These are phyloP conservation scores for Champsocephalus gunnari DNA, from an alignment of 2,797 vertebrate genomes.

Conservation along the genomic window DNA sequence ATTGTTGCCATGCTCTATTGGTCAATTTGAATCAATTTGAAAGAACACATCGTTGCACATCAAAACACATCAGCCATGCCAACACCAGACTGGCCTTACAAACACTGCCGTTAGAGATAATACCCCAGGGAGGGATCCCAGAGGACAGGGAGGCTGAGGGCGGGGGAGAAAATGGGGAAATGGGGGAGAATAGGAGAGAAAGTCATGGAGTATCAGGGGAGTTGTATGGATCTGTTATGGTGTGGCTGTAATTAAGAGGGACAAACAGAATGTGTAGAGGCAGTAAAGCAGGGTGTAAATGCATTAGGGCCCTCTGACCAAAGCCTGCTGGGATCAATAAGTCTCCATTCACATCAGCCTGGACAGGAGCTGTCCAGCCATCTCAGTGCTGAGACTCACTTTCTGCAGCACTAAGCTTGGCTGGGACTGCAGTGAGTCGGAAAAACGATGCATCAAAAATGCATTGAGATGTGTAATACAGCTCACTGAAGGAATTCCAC, in stretches of 20 bases:
- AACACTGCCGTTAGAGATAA: conserved; percentile 76
- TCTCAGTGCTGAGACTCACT: conserved; percentile 66
- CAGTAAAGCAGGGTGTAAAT: conserved; percentile 76
- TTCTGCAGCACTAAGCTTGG: conserved; percentile 21
- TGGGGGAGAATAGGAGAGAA: conserved; percentile 42
- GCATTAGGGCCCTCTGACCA: conserved; percentile 76
- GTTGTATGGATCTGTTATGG: conserved; percentile 77
- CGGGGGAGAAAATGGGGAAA: conserved; percentile 22
- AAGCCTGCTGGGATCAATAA: conserved; percentile 83
- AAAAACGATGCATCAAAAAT: conserved; percentile 21
- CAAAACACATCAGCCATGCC: conserved; percentile 63
- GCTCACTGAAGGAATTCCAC: conserved; percentile 42
- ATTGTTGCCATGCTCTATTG: conserved; percentile 61
- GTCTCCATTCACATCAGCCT: conserved; percentile 78
- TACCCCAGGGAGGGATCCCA: conserved; percentile 76
- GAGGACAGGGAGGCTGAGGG: conserved; percentile 51
- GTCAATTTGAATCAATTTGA: conserved; percentile 73
- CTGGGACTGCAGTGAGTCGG: conserved; percentile 23
- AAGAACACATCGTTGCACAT: conserved; percentile 62
- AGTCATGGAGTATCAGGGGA: conserved; percentile 71
- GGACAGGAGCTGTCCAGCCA: conserved; percentile 78
- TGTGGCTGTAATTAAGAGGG: conserved; percentile 83
- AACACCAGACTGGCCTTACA: conserved; percentile 62
- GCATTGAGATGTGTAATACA: conserved; percentile 1
- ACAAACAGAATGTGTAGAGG: conserved; percentile 76